Conservation (phyloP, 2,797 vertebrate genomes). For the Ctenopoma kingsleyae region DNA sequence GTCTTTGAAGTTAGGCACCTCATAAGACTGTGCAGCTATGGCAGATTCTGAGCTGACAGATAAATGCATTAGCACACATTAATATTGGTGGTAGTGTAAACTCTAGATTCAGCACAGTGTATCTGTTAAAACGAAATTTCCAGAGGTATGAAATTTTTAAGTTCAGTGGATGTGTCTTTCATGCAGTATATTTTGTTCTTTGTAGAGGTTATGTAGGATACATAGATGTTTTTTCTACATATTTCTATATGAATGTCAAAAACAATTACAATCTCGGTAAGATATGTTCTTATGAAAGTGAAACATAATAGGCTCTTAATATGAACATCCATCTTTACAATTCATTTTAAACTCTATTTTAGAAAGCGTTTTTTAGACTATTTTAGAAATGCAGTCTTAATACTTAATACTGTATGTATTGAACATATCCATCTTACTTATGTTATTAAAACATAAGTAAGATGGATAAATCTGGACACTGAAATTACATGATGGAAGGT, state of each 20-base stretch:
- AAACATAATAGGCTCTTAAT: too few relatives aligned
- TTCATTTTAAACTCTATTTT: too few relatives aligned
- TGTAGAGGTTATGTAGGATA: neutral
- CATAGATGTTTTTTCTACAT: neutral
- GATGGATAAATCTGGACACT: too few relatives aligned
- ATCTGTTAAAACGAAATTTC: neutral
- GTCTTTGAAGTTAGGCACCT: conserved; percentile 44
- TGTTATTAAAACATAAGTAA: too few relatives aligned
- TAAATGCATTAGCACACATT: conserved; percentile 20
- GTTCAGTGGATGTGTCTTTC: neutral
- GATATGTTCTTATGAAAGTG: too few relatives aligned
- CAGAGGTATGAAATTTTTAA: neutral
- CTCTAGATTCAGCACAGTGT: conserved; percentile 10
- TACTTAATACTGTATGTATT: too few relatives aligned
- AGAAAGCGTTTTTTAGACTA: too few relatives aligned
- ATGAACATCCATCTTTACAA: conserved; percentile 14
- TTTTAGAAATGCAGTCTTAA: too few relatives aligned
- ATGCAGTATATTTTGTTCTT: neutral
- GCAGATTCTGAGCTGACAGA: conserved; percentile 13
- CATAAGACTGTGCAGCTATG: conserved; percentile 27
- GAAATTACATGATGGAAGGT: too few relatives aligned
- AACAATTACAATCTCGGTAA: neutral
- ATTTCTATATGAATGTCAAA: conserved; percentile 3
- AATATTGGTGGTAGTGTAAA: neutral
- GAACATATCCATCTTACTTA: too few relatives aligned